These are phyloP conservation scores for Diadema setosum DNA, from an alignment of 35 echinoderm and acorn worm genomes.

Conservation along the genomic window DNA sequence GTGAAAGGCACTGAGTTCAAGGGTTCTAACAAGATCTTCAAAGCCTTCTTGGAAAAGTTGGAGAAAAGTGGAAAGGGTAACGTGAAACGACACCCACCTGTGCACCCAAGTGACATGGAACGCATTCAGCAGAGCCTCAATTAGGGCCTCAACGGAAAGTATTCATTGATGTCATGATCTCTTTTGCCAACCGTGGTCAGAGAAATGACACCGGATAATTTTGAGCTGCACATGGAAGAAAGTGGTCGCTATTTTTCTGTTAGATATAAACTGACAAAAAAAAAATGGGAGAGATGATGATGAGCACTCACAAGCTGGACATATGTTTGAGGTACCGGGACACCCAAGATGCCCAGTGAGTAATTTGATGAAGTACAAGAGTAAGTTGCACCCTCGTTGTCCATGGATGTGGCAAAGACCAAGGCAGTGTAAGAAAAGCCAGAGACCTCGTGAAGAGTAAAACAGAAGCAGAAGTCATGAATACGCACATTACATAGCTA, in stretches of 20 bases:
- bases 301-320: not conserved
- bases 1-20: conserved; percentile 6
- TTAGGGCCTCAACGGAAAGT: conserved; percentile 40
- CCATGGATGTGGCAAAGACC: conserved; percentile 8
- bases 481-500: not conserved
- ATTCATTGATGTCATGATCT: conserved; percentile 34
- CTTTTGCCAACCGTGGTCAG: conserved; percentile 14
- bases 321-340: conserved; percentile 18
- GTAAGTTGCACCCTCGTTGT: not conserved
- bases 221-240: not conserved
- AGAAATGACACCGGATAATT: conserved; percentile 37
- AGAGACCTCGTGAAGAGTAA: not conserved
- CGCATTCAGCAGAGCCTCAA: not conserved
- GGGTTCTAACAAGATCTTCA: conserved; percentile 21
- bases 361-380: conserved; percentile 8
- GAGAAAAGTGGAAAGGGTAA: not conserved
- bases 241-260: not conserved
- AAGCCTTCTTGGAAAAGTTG: conserved; percentile 21
- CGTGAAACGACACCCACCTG: not conserved
- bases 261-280: not conserved
- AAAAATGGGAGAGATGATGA: not conserved
- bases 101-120: not conserved
- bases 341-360: conserved; percentile 40
- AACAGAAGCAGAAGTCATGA: not conserved
- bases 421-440: not conserved